phyloP scores from a whole-genome alignment of 1,140 invertebrate genomes.

The Heterodera carotae region DNA sequence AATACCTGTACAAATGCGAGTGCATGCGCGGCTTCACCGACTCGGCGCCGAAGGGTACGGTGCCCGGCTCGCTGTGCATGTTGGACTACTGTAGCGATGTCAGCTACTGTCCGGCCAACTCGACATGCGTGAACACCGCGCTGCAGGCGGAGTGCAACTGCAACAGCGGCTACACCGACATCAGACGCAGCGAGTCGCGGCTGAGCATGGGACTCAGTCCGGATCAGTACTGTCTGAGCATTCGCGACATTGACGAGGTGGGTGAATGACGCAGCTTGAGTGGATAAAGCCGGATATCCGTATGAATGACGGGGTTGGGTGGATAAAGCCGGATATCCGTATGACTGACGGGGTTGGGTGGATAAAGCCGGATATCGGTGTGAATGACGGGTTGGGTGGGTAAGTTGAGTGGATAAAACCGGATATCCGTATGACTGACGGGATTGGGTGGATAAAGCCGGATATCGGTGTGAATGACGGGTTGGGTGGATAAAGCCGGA shows the following conservation, averaged over 20 bases:
- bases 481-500: too few species aligned
- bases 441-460: too few species aligned
- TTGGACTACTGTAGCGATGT: slow-evolving; percentile 64
- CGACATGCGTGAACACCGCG: slow-evolving; percentile 61
- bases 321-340: too few species aligned
- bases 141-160: slow-evolving; percentile 63
- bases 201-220: slow-evolving; percentile 52
- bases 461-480: too few species aligned
- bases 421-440: too few species aligned
- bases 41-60: slow-evolving; percentile 52
- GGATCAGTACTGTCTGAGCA: slow-evolving; percentile 55
- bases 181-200: slow-evolving; percentile 56
- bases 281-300: too few species aligned
- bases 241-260: slow-evolving; percentile 57
- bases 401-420: too few species aligned
- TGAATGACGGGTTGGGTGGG: too few species aligned
- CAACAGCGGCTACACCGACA: slow-evolving; percentile 60
- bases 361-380: too few species aligned
- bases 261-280: too few species aligned
- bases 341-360: too few species aligned
- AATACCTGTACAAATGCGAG: slow-evolving; percentile 63
- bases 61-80: slow-evolving; percentile 60
- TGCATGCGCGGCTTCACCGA: slow-evolving; percentile 56
- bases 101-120: slow-evolving; percentile 54
- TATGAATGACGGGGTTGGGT: too few species aligned